Evolutionary conservation across 2,113 vertebrate genomes (phyloP).

Genomic region (Formicarius rufipectus): DNA sequence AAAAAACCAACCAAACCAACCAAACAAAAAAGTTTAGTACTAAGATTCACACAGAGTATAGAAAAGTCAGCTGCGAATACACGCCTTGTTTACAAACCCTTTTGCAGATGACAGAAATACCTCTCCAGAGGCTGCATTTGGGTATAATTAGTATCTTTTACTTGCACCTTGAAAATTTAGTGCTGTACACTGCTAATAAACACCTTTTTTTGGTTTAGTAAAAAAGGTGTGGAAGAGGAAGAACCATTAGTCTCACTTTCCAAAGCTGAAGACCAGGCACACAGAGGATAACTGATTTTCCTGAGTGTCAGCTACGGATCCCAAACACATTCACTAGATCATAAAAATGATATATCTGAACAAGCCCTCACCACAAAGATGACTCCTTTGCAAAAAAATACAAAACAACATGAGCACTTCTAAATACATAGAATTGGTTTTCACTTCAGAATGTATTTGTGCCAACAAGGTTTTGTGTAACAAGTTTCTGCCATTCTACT

Average conservation of each 20-base stretch:
- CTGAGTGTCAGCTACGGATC: background rate
- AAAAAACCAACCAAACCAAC: no score
- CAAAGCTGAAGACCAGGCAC: background rate
- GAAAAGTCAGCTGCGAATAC: background rate
- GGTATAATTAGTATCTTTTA: background rate
- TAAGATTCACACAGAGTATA: background rate
- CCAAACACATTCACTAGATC: background rate
- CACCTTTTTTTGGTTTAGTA: background rate
- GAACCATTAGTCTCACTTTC: background rate
- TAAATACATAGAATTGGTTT: background rate
- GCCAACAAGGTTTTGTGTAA: background rate
- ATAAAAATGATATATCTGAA: background rate
- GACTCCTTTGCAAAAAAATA: background rate
- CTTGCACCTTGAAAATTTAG: background rate
- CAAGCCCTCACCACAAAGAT: background rate
- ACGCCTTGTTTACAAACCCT: background rate
- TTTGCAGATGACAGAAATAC: background rate
- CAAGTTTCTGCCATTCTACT: background rate
- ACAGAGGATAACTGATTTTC: background rate
- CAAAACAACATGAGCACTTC: rapidly evolving
- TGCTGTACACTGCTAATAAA: background rate
- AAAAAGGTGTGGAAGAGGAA: background rate
- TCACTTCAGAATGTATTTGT: background rate
- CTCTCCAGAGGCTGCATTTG: background rate
- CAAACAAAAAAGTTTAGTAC: background rate